Conservation (phyloP, 2,888 invertebrate species). For the Autographa gamma region DNA sequence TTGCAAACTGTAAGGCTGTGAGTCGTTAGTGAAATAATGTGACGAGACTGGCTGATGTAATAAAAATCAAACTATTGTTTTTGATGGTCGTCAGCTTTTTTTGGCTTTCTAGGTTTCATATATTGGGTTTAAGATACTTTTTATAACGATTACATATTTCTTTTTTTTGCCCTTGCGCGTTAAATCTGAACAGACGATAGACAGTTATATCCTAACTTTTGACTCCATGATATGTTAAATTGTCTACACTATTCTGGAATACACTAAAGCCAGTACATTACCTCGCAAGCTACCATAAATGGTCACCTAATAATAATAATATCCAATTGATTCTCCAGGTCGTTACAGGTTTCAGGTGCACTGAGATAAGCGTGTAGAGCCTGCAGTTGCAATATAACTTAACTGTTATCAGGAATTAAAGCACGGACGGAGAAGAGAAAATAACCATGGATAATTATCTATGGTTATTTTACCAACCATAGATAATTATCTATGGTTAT, state of each 20-base stretch:
- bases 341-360: background rate
- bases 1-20: conserved; percentile 3
- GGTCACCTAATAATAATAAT: background rate
- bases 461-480: background rate
- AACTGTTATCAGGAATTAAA: background rate
- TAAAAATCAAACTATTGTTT: background rate
- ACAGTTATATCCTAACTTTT: too few species aligned
- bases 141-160: background rate
- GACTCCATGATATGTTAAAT: background rate
- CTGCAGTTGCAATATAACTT: background rate
- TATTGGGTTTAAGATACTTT: background rate
- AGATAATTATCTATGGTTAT: too few species aligned
- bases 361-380: background rate
- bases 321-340: background rate
- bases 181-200: too few species aligned
- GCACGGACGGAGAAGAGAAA: background rate
- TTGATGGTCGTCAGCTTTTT: background rate
- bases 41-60: background rate
- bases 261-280: background rate
- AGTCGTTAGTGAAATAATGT: conserved; percentile 8
- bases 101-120: background rate
- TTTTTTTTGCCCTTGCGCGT: too few species aligned
- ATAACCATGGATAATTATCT: too few species aligned
- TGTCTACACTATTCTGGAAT: background rate
- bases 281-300: background rate